These are phyloP conservation scores for Phrynocephalus forsythii DNA, from an alignment of 2,797 vertebrate genomes.

Conservation along the genomic window DNA sequence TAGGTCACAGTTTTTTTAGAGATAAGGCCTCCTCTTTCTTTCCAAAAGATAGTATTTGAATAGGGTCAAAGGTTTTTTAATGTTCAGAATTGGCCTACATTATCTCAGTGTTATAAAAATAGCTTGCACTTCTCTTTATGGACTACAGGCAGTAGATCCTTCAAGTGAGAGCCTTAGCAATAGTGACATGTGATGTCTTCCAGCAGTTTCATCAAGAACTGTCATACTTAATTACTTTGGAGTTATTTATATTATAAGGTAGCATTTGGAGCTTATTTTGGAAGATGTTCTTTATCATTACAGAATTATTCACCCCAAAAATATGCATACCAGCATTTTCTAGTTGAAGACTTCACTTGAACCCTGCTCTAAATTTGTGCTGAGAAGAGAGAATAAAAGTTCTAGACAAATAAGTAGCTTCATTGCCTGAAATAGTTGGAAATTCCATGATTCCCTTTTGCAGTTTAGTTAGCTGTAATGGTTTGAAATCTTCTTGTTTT, in stretches of 20 bases:
- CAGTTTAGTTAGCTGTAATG: background rate
- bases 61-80: constrained; percentile 16
- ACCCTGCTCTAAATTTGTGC: background rate
- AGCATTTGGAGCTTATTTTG: constrained; percentile 37
- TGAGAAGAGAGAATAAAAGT: constrained; percentile 8
- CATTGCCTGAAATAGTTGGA: constrained; percentile 2
- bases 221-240: constrained; percentile 57
- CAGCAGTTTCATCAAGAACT: constrained; percentile 62
- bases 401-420: constrained; percentile 23
- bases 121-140: constrained; percentile 28
- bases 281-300: constrained; percentile 49
- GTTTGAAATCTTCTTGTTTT: background rate
- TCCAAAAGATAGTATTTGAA: background rate
- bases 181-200: constrained; percentile 55
- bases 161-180: constrained; percentile 32
- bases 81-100: constrained; percentile 2
- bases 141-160: background rate
- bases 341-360: constrained; percentile 17
- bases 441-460: background rate
- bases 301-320: constrained; percentile 27
- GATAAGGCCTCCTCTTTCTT: background rate
- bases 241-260: constrained; percentile 18
- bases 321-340: background rate
- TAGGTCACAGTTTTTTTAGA: background rate
- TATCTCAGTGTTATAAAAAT: constrained; percentile 5